Evolutionary conservation across 2,797 vertebrate species (phyloP).

Genomic region (Melopsittacus undulatus): DNA sequence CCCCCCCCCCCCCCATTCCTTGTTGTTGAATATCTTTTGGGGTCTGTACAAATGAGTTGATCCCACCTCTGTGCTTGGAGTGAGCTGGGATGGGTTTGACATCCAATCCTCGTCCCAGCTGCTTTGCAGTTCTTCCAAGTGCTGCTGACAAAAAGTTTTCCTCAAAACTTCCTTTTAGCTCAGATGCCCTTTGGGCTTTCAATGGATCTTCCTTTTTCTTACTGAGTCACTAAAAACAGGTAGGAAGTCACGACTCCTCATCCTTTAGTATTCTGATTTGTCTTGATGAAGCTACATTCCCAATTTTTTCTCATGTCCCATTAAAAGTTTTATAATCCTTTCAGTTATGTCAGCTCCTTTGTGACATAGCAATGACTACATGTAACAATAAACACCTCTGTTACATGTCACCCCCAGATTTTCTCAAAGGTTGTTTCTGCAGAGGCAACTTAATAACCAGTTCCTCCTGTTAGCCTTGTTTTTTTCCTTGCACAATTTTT

Average conservation of each 20-base stretch:
- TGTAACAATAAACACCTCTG: neutral
- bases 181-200: neutral
- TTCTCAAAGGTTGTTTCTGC: neutral
- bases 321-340: neutral
- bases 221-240: neutral
- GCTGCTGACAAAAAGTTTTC: neutral
- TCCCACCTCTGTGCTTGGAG: neutral
- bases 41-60: neutral
- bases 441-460: neutral
- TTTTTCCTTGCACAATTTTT: neutral
- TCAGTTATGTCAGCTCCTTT: neutral
- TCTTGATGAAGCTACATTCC: neutral
- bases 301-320: neutral
- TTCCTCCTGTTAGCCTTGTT: neutral
- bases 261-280: neutral
- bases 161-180: neutral
- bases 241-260: neutral
- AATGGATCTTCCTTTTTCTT: neutral
- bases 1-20: rapidly evolving
- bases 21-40: neutral
- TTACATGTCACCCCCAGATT: neutral
- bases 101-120: neutral
- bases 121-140: neutral
- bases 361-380: neutral
- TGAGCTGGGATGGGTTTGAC: neutral